Conservation (phyloP, 2,888 invertebrate genomes). For the Mylabris sibirica region DNA sequence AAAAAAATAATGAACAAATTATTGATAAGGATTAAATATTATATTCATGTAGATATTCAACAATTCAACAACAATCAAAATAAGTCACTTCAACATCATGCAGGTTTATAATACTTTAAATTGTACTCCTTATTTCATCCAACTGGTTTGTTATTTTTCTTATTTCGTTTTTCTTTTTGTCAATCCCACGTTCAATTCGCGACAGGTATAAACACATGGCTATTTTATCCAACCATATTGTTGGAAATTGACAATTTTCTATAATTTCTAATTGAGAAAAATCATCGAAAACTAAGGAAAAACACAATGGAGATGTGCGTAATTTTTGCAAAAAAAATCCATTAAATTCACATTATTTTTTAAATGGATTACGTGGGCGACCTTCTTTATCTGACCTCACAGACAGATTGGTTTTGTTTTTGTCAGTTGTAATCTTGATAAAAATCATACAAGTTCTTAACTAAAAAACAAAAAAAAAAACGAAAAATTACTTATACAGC, state of each 20-base stretch:
- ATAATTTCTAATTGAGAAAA: conserved; percentile 9
- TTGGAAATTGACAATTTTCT: conserved; percentile 41
- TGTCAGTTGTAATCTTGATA: conserved; percentile 27
- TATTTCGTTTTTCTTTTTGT: conserved; percentile 16
- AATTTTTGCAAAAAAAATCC: not conserved
- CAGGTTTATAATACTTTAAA: conserved; percentile 34
- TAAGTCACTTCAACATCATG: conserved; percentile 36
- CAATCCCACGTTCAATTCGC: conserved; percentile 46
- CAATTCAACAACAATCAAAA: conserved; percentile 17
- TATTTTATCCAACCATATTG: conserved; percentile 45
- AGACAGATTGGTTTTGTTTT: conserved; percentile 31
- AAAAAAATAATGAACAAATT: not conserved
- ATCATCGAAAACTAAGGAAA: not conserved
- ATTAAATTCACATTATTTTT: conserved; percentile 4
- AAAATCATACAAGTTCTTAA: conserved; percentile 14
- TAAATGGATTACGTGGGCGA: conserved; percentile 28
- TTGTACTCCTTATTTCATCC: conserved; percentile 42
- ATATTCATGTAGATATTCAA: not conserved
- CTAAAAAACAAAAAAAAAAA: not conserved
- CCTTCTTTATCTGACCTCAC: conserved; percentile 31
- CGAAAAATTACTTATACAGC: not conserved
- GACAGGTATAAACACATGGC: conserved; percentile 48
- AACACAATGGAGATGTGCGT: not conserved
- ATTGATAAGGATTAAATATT: conserved; percentile 12
- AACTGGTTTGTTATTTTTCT: conserved; percentile 46